Conservation (phyloP, 2,797 vertebrate genomes). For the Sciurus carolinensis region DNA sequence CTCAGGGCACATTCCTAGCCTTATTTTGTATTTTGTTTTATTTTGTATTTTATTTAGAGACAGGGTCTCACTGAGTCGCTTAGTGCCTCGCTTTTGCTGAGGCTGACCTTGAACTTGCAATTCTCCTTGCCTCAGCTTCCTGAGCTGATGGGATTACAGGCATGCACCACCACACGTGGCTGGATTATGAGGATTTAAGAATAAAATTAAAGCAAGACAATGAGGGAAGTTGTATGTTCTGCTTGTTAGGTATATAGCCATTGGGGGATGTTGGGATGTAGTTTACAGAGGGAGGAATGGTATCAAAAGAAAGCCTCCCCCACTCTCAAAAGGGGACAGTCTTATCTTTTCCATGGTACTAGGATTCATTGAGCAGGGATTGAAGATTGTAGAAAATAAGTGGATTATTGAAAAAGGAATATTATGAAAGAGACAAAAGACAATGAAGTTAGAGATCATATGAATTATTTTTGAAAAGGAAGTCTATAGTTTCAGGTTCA, state of each 20-base stretch:
- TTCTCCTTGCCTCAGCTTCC: too few species aligned
- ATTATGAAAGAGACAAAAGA: constrained; percentile 28
- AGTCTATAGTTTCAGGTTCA: background rate
- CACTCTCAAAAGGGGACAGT: background rate
- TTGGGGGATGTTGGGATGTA: background rate
- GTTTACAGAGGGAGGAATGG: background rate
- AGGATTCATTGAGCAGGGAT: background rate
- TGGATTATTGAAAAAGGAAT: constrained; percentile 34
- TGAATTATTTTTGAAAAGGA: constrained; percentile 37
- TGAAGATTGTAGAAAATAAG: background rate
- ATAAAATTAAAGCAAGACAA: background rate
- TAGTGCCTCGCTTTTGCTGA: too few species aligned
- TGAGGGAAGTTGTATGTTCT: background rate
- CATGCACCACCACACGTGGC: too few species aligned
- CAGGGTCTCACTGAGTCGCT: too few species aligned
- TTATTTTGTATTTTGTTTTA: too few species aligned
- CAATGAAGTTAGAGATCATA: background rate
- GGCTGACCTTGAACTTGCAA: too few species aligned
- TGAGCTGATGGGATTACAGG: too few species aligned
- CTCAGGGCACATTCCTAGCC: too few species aligned
- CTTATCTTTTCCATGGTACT: background rate
- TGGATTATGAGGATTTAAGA: background rate
- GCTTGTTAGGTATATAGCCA: background rate
- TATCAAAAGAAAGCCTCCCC: background rate
- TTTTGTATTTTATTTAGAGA: too few species aligned